Base-by-base conservation (phyloP, 2,797 vertebrate genomes). In the Lagorchestes hirsutus region DNA sequence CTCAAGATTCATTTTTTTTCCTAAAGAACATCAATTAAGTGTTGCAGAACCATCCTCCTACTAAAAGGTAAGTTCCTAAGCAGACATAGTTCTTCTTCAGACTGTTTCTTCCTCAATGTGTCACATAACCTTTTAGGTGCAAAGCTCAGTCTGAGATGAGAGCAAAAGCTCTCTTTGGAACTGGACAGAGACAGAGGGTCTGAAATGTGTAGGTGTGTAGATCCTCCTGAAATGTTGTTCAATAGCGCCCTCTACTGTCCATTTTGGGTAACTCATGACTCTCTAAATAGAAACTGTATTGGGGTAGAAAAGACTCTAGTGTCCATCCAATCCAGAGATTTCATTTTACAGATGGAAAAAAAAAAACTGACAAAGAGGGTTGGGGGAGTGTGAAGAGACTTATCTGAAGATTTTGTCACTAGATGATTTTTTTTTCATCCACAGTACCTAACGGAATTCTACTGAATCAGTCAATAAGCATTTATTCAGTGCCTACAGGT, bases 171-270 rank as follows among this genome's bases (percentile, higher is more conserved):
- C 18, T 82, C 67, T 82, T 82, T 6, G 67, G n/a, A 24, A 10
- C 62, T 34, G 22, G 52, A 90, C 57, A 0, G 55, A 24, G 55
- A 24, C 5, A 74, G 6, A 91, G 91, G 34, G 46, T 3, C 4
- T 12, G 0, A 0, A 24, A 16, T 1, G 0, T 0, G 10, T 22
- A 5, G 46, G 58, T 10, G 13, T 0, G 14, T 50, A 3, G 5
- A 2, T 14, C n/a, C 34, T 24, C 55, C 24, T 82, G 93, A 93
- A 96, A 54, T 13, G 90, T 92, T 97, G 91, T 94, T 93, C 28
- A 1, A 54, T 94, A 92, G 58, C 4, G 34, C 97, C 91, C 96
- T 96, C 98, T 98, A 9, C 95, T 97, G 97, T 92, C 59, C 0
- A 0, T 0, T 58, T 12, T 46, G 91, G 59, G 92, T 22, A 95